Evolutionary conservation across 2,888 invertebrate genomes (phyloP).

Genomic region (Frankliniella fusca): DNA sequence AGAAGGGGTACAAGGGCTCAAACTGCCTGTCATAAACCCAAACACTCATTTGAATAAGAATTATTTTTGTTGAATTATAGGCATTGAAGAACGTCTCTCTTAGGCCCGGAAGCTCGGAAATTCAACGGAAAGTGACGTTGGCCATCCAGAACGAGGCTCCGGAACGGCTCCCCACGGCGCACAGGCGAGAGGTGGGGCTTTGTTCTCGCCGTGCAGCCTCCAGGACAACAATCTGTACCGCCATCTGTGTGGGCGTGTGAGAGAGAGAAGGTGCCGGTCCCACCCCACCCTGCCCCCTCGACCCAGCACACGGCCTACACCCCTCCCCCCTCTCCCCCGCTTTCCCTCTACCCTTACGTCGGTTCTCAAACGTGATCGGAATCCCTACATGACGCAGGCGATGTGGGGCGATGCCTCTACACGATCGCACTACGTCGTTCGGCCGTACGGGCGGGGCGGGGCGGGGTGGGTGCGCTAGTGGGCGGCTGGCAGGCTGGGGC

Average conservation of each 20-base stretch:
- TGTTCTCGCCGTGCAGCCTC: background rate
- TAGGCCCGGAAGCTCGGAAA: no score
- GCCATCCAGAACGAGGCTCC: no score
- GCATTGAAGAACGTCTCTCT: no score
- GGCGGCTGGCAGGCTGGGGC: background rate
- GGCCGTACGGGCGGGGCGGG: background rate
- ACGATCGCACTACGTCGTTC: background rate
- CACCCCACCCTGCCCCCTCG: background rate
- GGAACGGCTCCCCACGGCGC: no score
- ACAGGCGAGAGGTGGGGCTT: no score
- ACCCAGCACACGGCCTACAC: background rate
- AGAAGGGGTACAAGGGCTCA: no score
- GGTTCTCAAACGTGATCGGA: constrained; percentile 11
- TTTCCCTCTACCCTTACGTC: background rate
- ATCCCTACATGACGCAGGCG: background rate
- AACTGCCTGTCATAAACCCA: no score
- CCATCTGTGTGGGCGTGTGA: background rate
- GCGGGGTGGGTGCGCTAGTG: background rate
- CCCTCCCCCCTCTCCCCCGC: background rate
- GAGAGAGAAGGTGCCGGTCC: background rate
- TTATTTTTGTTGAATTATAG: no score
- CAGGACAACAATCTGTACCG: constrained; percentile 11
- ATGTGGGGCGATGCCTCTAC: background rate
- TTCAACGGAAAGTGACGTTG: no score
- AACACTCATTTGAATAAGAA: no score